Evolutionary conservation across 2,113 vertebrate genomes (phyloP).

Genomic region (Epinephelus fuscoguttatus): DNA sequence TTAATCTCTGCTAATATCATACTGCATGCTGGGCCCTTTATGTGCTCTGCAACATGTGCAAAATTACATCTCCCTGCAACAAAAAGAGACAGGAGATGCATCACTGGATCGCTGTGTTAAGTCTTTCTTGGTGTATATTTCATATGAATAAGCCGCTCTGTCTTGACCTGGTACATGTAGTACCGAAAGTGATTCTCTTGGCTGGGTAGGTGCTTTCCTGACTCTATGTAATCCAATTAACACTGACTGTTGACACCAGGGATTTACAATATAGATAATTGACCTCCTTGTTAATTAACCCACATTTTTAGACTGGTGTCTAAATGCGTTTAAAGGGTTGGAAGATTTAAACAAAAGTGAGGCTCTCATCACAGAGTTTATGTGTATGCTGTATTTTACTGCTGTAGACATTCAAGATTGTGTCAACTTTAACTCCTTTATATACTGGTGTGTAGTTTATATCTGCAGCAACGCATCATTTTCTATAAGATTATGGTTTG

Average conservation of each 20-base stretch:
- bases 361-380: not conserved
- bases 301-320: conserved; percentile 4
- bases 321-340: not conserved
- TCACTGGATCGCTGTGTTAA: conserved; percentile 13
- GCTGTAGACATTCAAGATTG: not conserved
- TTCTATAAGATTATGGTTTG: too few species aligned
- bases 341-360: not conserved
- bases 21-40: not conserved
- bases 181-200: conserved; percentile 45
- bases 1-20: not conserved
- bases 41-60: not conserved
- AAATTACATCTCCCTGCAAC: not conserved
- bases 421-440: not conserved
- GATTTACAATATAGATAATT: conserved; percentile 33
- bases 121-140: conserved; percentile 20
- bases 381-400: not conserved
- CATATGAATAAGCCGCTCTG: conserved; percentile 34
- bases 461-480: too few species aligned
- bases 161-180: conserved; percentile 45
- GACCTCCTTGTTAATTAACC: conserved; percentile 38
- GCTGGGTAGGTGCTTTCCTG: conserved; percentile 10
- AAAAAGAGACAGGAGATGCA: conserved; percentile 16
- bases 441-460: not conserved
- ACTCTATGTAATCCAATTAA: conserved; percentile 72
- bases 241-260: conserved; percentile 55